phyloP scores from a whole-genome alignment of 1,140 invertebrate species.

The Chelonus insularis region DNA sequence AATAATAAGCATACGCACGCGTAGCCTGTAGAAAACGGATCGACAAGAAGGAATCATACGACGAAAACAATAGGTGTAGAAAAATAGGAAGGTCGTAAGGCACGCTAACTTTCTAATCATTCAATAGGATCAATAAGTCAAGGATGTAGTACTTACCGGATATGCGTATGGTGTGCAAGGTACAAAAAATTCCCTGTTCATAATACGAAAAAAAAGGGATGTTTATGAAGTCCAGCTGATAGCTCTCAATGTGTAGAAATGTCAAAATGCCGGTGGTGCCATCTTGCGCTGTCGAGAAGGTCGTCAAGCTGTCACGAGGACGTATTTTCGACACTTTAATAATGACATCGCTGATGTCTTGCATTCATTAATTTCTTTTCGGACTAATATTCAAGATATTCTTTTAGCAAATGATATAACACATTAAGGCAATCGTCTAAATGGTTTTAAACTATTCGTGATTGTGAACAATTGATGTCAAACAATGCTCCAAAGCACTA shows the following conservation, averaged over 20 bases:
- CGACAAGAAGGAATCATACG: background rate
- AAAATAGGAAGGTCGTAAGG: constrained; percentile 17
- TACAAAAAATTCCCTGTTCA: constrained; percentile 57
- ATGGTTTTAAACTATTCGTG: too few relatives aligned
- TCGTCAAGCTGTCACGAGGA: constrained; percentile 51
- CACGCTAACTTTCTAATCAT: constrained; percentile 26
- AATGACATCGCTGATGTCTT: constrained; percentile 20
- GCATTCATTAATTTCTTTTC: too few relatives aligned
- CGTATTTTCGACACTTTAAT: constrained; percentile 36
- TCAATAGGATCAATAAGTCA: constrained; percentile 15
- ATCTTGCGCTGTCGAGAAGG: constrained; percentile 39
- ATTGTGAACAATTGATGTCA: too few relatives aligned
- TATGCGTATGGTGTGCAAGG: constrained; percentile 53
- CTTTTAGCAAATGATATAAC: too few relatives aligned
- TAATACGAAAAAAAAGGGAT: constrained; percentile 37
- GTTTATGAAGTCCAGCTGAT: constrained; percentile 43
- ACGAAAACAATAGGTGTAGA: constrained; percentile 9
- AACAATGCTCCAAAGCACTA: too few relatives aligned
- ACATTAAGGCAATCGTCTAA: too few relatives aligned
- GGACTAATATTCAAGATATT: too few relatives aligned
- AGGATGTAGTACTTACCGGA: constrained; percentile 43
- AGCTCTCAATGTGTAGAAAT: constrained; percentile 34
- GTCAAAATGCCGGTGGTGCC: constrained; percentile 54
- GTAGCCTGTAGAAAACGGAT: constrained; percentile 9
- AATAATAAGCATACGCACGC: constrained; percentile 4